Evolutionary conservation across 2,113 vertebrate genomes (phyloP).

Genomic region (Trematocara macrostoma): DNA sequence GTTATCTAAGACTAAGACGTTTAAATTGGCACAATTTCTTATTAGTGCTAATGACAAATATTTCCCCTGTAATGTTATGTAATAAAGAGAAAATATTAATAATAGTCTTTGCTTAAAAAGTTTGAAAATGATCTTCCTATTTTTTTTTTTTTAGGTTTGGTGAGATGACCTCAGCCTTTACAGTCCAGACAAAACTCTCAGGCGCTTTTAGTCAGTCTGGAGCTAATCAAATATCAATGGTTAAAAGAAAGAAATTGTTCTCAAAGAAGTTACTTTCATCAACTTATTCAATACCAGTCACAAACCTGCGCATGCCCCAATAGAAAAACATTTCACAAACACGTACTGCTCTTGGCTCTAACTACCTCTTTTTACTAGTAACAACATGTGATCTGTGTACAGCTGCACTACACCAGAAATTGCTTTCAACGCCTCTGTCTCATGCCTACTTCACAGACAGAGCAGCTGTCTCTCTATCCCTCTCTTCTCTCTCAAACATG

Average conservation of each 20-base stretch:
- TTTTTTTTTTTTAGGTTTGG: slow-evolving; percentile 27
- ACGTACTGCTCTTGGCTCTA: not conserved
- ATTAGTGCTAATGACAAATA: not conserved
- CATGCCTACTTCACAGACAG: not conserved
- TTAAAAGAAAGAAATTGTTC: not conserved
- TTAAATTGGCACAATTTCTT: slow-evolving; percentile 7
- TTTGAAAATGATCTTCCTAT: not conserved
- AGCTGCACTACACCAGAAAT: slow-evolving; percentile 18
- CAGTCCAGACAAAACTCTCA: not conserved
- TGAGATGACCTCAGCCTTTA: slow-evolving; percentile 45
- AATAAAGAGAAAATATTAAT: not conserved
- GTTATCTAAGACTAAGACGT: not conserved
- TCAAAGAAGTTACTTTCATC: not conserved
- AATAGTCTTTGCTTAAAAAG: not conserved
- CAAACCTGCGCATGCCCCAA: not conserved
- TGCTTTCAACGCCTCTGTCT: slow-evolving; percentile 5
- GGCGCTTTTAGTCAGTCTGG: not conserved
- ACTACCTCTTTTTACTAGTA: slow-evolving; percentile 56
- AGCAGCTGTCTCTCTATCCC: not conserved
- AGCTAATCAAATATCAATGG: slow-evolving; percentile 5
- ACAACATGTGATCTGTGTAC: slow-evolving; percentile 55
- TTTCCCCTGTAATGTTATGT: not conserved
- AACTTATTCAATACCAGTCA: not conserved
- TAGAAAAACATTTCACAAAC: slow-evolving; percentile 3
- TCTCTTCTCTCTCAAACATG: slow-evolving; percentile 1